phyloP scores from a whole-genome alignment of 2,888 invertebrate species.

The Dysmachus trigonus region DNA sequence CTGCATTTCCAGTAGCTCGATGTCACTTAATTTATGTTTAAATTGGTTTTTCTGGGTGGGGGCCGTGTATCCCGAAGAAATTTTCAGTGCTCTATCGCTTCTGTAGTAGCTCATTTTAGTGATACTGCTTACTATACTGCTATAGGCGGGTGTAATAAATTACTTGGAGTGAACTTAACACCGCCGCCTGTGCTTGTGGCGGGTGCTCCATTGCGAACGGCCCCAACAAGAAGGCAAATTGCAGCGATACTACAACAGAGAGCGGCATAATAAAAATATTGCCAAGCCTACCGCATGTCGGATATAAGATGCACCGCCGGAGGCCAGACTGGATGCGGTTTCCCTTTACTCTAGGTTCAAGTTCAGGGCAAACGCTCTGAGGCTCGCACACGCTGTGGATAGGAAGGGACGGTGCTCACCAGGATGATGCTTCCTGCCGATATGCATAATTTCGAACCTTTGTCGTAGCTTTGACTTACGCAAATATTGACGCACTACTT shows the following conservation, averaged over 20 bases:
- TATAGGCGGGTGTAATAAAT: conserved; percentile 27
- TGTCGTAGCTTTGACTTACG: neutral
- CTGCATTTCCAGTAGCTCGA: conserved; percentile 46
- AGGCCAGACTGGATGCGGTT: neutral
- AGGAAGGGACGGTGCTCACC: neutral
- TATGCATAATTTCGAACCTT: conserved; percentile 26
- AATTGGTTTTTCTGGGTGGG: conserved; percentile 47
- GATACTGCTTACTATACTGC: neutral
- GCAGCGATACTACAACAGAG: neutral
- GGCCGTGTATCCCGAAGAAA: conserved; percentile 43
- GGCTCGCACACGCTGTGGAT: neutral
- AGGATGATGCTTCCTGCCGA: conserved; percentile 5
- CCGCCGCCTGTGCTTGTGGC: conserved; percentile 1
- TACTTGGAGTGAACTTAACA: conserved; percentile 29
- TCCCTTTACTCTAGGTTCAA: neutral
- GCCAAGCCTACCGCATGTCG: neutral
- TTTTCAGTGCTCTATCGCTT: conserved; percentile 37
- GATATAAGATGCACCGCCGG: conserved; percentile 22
- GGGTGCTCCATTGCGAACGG: neutral
- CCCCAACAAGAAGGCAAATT: neutral
- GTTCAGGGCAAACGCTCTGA: neutral
- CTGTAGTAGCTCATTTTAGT: conserved; percentile 40
- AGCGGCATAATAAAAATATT: conserved; percentile 20
- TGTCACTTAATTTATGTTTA: conserved; percentile 49
- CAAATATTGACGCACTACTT: conserved; percentile 41